Evolutionary conservation across 2,888 invertebrate species (phyloP).

Genomic region (Aporophyla lueneburgensis): DNA sequence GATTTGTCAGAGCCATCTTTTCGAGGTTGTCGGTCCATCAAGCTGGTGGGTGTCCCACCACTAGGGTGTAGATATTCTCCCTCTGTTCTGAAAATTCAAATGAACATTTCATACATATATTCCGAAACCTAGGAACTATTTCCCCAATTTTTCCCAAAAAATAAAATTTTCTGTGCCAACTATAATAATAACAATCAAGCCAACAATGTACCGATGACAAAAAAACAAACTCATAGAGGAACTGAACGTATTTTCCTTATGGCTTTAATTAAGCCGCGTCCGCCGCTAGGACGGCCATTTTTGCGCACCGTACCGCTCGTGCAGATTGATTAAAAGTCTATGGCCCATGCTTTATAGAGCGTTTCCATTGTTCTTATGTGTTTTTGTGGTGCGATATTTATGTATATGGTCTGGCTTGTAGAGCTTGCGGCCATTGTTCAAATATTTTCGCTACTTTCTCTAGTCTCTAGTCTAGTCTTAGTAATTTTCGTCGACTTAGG

Average conservation of each 20-base stretch:
- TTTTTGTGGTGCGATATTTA: slow-evolving; percentile 30
- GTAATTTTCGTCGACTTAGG: background rate
- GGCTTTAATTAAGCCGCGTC: slow-evolving; percentile 89
- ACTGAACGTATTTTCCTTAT: slow-evolving; percentile 90
- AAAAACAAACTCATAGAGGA: slow-evolving; percentile 79
- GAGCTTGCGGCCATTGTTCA: background rate
- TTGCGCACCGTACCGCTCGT: slow-evolving; percentile 88
- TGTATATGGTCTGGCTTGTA: background rate
- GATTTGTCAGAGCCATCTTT: too few species aligned
- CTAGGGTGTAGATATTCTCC: background rate
- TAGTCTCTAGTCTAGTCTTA: background rate
- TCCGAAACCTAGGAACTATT: background rate
- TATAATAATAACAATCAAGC: slow-evolving; percentile 69
- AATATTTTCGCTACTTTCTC: background rate
- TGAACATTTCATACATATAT: background rate
- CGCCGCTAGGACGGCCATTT: slow-evolving; percentile 84
- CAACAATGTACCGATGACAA: slow-evolving; percentile 67
- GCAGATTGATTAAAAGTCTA: slow-evolving; percentile 91
- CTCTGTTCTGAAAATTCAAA: background rate
- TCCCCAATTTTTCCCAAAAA: slow-evolving; percentile 1
- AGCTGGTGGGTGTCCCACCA: background rate
- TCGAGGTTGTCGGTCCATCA: too few species aligned
- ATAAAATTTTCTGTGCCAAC: slow-evolving; percentile 35
- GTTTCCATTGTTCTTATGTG: slow-evolving; percentile 75
- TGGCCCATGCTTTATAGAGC: slow-evolving; percentile 89